Conservation (phyloP, 1,140 invertebrate genomes). For the Bombyx mori region ASM3026992v2 NC_085131.1:1385001-1385500, state of each 20-base stretch:
- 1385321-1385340: conserved; percentile 30
- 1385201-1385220: conserved; percentile 4
- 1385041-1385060: too few relatives aligned
- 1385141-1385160: too few relatives aligned
- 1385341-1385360: conserved; percentile 53
- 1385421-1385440: conserved; percentile 36
- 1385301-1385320: conserved; percentile 16
- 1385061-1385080: too few relatives aligned
- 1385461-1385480: too few relatives aligned
- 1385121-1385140: too few relatives aligned
- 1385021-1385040: too few relatives aligned
- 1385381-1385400: conserved; percentile 61
- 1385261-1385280: conserved; percentile 7
- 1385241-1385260: conserved; percentile 4
- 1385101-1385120: too few relatives aligned
- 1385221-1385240: background rate
- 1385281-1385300: conserved; percentile 6
- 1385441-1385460: too few relatives aligned
- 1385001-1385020: too few relatives aligned
- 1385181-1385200: background rate
- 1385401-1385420: conserved; percentile 60
- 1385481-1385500: too few relatives aligned
- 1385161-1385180: too few relatives aligned
- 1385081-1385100: too few relatives aligned
- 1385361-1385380: conserved; percentile 59